Evolutionary conservation across 1,140 invertebrate species (phyloP).

Genomic region (Pachypeltis micranthus): DNA sequence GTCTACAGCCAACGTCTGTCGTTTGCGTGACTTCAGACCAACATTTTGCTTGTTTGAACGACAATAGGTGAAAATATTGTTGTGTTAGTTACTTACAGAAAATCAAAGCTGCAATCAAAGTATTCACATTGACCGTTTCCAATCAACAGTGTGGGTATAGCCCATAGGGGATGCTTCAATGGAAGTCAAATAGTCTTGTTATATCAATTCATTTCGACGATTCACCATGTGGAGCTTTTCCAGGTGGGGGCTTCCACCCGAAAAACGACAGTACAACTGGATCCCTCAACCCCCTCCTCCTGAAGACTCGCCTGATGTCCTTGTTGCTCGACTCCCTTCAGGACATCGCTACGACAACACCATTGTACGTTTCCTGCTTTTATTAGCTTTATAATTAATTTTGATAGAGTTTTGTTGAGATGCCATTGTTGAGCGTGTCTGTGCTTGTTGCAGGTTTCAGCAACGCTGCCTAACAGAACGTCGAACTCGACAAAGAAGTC

Average conservation of each 20-base stretch:
- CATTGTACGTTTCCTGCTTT: not conserved
- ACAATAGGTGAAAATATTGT: too few species aligned
- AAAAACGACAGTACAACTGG: slow-evolving; percentile 84
- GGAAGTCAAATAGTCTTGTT: not conserved
- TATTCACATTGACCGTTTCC: too few species aligned
- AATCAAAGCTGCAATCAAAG: too few species aligned
- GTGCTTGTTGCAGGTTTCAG: not conserved
- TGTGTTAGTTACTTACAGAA: too few species aligned
- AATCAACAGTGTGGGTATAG: too few species aligned
- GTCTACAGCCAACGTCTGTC: too few species aligned
- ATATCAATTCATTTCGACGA: not conserved
- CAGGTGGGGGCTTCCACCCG: slow-evolving; percentile 65
- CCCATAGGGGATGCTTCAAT: too few species aligned
- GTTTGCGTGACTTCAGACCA: too few species aligned
- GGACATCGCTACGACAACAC: slow-evolving; percentile 63
- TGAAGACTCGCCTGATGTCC: slow-evolving; percentile 67
- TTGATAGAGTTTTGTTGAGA: not conserved
- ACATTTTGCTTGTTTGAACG: too few species aligned
- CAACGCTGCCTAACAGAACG: slow-evolving; percentile 1
- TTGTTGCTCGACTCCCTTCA: slow-evolving; percentile 64
- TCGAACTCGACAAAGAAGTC: not conserved
- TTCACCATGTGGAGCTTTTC: slow-evolving; percentile 30
- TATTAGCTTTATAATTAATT: not conserved
- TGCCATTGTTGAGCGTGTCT: not conserved
- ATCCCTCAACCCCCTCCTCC: slow-evolving; percentile 78